phyloP scores from a whole-genome alignment of 2,113 vertebrate genomes.

The Phaethornis superciliosus region DNA sequence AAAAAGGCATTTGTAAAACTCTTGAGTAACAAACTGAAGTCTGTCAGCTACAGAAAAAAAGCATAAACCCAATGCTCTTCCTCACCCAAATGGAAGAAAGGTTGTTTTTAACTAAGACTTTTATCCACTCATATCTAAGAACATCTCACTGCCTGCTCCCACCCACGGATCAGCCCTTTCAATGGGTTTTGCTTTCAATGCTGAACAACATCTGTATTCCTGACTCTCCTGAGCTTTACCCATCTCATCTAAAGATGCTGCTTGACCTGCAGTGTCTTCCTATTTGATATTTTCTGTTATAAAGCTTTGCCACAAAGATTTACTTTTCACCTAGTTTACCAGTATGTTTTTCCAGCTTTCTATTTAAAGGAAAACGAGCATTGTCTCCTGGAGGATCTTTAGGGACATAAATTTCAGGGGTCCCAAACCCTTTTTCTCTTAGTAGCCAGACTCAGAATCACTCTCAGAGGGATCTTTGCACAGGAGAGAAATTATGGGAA shows the following conservation, averaged over 20 bases:
- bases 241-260: background rate
- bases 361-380: background rate
- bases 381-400: background rate
- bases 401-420: background rate
- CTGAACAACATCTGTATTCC: background rate
- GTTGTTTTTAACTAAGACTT: background rate
- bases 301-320: background rate
- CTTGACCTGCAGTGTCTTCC: background rate
- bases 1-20: constrained; percentile 16
- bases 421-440: background rate
- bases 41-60: background rate
- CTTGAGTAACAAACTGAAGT: constrained; percentile 15
- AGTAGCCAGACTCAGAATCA: background rate
- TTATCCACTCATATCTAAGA: background rate
- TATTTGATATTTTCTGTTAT: background rate
- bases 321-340: background rate
- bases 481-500: background rate
- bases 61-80: background rate
- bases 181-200: background rate
- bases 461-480: background rate
- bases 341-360: background rate
- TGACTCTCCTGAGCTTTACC: background rate
- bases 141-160: background rate
- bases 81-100: background rate
- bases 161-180: background rate